Evolutionary conservation across 2,888 invertebrate genomes (phyloP).

Genomic region (Acutogordius australiensis): DNA sequence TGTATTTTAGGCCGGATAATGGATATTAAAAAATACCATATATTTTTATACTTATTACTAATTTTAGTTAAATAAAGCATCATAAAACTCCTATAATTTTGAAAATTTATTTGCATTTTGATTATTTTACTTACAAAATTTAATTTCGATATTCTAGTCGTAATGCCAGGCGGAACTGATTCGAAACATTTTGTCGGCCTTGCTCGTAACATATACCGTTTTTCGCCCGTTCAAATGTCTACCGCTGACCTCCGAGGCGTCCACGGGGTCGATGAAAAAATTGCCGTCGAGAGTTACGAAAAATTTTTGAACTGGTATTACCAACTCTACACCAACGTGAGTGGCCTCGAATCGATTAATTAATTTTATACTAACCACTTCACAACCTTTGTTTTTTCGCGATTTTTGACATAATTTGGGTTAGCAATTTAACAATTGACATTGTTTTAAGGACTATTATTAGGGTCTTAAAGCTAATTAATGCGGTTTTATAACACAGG

Average conservation of each 20-base stretch:
- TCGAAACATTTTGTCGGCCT: constrained; percentile 9
- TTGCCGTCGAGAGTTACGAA: constrained; percentile 1
- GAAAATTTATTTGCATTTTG: too few species aligned
- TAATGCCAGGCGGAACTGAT: constrained; percentile 5
- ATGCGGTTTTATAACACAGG: too few species aligned
- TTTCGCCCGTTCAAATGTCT: background rate
- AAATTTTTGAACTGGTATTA: background rate
- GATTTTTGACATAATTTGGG: background rate
- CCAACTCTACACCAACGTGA: background rate
- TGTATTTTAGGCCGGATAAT: too few species aligned
- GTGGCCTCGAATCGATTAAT: background rate
- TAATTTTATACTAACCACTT: background rate
- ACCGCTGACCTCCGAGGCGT: background rate
- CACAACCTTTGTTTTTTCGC: background rate
- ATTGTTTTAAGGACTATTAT: too few species aligned
- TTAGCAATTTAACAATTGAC: background rate
- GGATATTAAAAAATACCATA: too few species aligned
- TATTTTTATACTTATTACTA: too few species aligned
- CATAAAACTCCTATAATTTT: too few species aligned
- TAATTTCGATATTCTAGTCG: background rate
- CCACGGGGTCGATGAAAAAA: constrained; percentile 3
- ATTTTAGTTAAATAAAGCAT: too few species aligned
- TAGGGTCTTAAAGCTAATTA: too few species aligned
- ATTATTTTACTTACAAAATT: too few species aligned
- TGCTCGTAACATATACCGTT: background rate